Base-by-base conservation (phyloP, 2,113 vertebrate genomes). In the Tautogolabrus adspersus region DNA sequence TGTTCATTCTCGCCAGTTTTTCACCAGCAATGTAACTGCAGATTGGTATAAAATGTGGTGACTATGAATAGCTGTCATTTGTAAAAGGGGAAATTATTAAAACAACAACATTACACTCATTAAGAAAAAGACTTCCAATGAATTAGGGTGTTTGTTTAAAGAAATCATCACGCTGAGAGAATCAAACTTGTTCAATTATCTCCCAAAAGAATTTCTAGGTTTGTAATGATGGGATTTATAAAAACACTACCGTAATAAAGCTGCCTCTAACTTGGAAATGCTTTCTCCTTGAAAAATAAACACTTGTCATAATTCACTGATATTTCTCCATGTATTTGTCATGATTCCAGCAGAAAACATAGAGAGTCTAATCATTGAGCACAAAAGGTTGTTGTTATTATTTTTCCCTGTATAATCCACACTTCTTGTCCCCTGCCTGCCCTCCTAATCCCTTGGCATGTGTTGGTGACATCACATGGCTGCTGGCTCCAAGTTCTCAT, bases 401-500 rank as follows among this genome's bases (percentile, higher is more conserved):
- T 57, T 34, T 72, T 67, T 75, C 62, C 37, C 5, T 61, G 42
- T 92, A 94, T 94, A 94, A 96, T 95, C 92, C 91, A 92, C 90
- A 90, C 83, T 81, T 87, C 88, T 94, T 96, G 95, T 95, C 93
- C 94, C 91, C 93, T 92, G 92, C 91, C 92, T 94, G 93, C 93
- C 93, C 94, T 94, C 94, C 92, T 96, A 96, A 95, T 95, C 94
- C 94, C 83, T 85, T 94, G 94, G 93, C 94, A 96, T 95, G 94
- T 94, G 93, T 92, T 87, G 88, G 92, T 95, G 95, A 95, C 95
- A 95, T 96, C 93, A 94, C 95, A 96, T 89, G 92, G 90, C 90
- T 94, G 87, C 89, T 84, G 90, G 92, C 92, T 96, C 93, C 93
- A 92, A 95, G 92, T 94, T 95, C 91, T 90, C 87, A 85, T 88